phyloP scores from a whole-genome alignment of 2,888 invertebrate genomes.

The Sesia apiformis region DNA sequence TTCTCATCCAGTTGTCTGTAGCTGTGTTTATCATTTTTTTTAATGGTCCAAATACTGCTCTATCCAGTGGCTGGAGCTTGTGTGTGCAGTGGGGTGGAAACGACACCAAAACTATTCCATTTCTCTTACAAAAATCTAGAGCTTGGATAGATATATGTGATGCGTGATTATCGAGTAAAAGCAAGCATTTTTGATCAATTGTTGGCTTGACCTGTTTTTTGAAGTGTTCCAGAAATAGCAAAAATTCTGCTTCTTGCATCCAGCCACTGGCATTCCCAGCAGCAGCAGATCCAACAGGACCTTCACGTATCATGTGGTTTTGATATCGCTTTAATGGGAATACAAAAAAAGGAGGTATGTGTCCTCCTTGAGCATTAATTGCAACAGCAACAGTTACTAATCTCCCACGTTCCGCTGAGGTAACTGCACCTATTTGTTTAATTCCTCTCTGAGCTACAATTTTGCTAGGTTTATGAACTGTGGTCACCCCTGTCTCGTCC shows the following conservation, averaged over 20 bases:
- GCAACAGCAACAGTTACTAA: slow-evolving; percentile 8
- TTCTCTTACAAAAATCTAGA: not conserved
- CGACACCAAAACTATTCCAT: not conserved
- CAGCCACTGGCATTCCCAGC: slow-evolving; percentile 10
- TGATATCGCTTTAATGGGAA: slow-evolving; percentile 9
- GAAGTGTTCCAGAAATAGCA: slow-evolving; percentile 9
- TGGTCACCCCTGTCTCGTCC: slow-evolving; percentile 1
- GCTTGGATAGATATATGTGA: not conserved
- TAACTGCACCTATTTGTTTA: slow-evolving; percentile 9
- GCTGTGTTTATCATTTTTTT: slow-evolving; percentile 2
- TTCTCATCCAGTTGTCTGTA: slow-evolving; percentile 2
- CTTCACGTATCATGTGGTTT: slow-evolving; percentile 12
- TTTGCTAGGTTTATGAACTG: slow-evolving; percentile 1
- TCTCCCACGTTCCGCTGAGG: slow-evolving; percentile 9
- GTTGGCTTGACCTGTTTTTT: slow-evolving; percentile 5
- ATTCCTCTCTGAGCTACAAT: slow-evolving; percentile 3
- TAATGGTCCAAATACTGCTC: slow-evolving; percentile 5
- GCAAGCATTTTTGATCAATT: slow-evolving; percentile 2
- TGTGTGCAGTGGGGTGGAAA: slow-evolving; percentile 11
- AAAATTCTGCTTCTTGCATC: slow-evolving; percentile 10
- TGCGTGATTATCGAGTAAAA: not conserved
- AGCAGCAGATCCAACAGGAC: slow-evolving; percentile 10
- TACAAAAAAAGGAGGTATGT: slow-evolving; percentile 3
- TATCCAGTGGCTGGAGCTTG: slow-evolving; percentile 10
- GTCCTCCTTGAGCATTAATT: slow-evolving; percentile 7